Conservation (phyloP, 2,113 vertebrate species). For the Anoura caudifer region DNA sequence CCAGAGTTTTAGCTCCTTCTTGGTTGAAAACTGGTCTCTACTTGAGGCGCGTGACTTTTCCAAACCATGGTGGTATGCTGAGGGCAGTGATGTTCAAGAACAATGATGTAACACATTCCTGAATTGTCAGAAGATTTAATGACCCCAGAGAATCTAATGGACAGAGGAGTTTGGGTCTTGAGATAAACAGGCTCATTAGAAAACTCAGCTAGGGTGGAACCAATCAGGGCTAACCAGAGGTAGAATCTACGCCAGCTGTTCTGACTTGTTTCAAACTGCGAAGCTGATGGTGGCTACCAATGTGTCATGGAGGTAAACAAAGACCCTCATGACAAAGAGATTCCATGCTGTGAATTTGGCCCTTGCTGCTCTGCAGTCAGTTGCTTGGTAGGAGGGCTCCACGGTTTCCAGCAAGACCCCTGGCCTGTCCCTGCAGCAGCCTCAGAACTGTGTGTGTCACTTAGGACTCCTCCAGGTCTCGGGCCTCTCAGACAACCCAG, state of each 20-base stretch:
- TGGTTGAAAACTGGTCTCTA: not conserved
- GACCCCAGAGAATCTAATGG: not conserved
- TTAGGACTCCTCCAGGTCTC: not conserved
- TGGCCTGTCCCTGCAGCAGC: not conserved
- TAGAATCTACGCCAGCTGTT: not conserved
- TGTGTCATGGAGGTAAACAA: not conserved
- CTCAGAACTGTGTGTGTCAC: not conserved
- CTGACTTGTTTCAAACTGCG: not conserved
- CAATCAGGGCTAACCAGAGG: not conserved
- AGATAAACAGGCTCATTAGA: not conserved
- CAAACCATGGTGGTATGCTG: not conserved
- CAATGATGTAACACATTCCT: not conserved
- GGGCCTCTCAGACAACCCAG: not conserved
- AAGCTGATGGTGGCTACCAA: not conserved
- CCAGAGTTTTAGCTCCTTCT: not conserved
- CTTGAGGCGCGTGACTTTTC: not conserved
- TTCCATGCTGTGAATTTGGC: not conserved
- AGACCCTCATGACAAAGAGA: not conserved
- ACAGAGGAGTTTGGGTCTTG: not conserved
- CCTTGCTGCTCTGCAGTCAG: not conserved
- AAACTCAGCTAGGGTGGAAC: not conserved
- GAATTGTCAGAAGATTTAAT: not conserved
- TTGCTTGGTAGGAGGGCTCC: not conserved
- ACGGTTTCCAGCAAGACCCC: not conserved
- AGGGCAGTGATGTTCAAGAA: not conserved